phyloP scores from a whole-genome alignment of 2,113 vertebrate genomes.

The Eleginops maclovinus region DNA sequence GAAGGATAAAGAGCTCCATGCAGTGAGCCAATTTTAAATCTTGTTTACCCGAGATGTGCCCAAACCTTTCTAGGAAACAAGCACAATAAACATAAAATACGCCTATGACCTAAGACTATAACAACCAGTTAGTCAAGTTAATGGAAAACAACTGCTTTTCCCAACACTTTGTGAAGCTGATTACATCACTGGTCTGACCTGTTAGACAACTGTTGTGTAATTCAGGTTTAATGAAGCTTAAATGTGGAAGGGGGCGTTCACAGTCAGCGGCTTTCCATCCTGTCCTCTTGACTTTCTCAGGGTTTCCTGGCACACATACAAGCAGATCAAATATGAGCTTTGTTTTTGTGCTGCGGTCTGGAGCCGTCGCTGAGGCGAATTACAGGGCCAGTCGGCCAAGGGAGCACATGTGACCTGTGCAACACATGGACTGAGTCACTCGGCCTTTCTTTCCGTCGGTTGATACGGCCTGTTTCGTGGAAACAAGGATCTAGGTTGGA shows the following conservation, averaged over 20 bases:
- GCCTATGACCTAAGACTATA: no score
- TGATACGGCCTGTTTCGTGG: constrained; percentile 63
- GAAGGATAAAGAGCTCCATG: no score
- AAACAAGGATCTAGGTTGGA: constrained; percentile 60
- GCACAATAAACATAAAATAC: no score
- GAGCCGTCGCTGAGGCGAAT: constrained; percentile 71
- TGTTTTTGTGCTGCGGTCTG: constrained; percentile 72
- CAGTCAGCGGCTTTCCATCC: constrained; percentile 35
- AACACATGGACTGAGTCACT: constrained; percentile 80
- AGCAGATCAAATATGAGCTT: constrained; percentile 64
- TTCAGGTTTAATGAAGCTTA: neutral
- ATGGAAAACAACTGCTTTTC: neutral
- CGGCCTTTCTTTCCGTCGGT: constrained; percentile 43
- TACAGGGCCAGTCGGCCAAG: constrained; percentile 76
- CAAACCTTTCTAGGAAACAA: no score
- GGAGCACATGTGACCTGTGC: constrained; percentile 80
- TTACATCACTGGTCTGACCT: constrained; percentile 34
- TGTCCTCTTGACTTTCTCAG: constrained; percentile 50
- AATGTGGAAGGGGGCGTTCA: constrained; percentile 1
- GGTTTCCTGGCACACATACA: constrained; percentile 66
- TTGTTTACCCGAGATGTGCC: no score
- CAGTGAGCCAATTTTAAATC: no score
- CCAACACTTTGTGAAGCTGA: neutral
- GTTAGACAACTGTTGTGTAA: neutral
- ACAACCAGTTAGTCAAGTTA: no score